Evolutionary conservation across 1,140 invertebrate species (phyloP).

Genomic region (Batillaria attramentaria): DNA sequence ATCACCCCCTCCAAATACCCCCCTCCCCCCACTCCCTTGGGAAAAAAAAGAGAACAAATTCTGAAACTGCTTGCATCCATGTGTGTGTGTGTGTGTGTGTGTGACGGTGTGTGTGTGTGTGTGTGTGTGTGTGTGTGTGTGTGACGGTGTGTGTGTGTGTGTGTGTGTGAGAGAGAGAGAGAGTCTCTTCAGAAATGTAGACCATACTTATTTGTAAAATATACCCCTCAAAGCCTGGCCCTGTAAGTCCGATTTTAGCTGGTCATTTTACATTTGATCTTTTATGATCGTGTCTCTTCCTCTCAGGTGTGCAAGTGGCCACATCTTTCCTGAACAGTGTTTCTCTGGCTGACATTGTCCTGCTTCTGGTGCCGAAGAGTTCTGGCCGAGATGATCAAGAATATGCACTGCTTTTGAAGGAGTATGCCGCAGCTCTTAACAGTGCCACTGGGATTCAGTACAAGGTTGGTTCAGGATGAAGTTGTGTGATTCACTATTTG

Average conservation of each 20-base stretch:
- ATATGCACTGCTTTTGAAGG: not conserved
- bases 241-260: not conserved
- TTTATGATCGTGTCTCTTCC: not conserved
- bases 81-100: no score
- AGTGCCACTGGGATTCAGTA: not conserved
- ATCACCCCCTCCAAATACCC: not conserved
- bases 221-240: not conserved
- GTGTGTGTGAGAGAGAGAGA: not conserved
- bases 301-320: not conserved
- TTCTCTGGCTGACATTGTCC: not conserved
- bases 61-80: not conserved
- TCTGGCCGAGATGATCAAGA: not conserved
- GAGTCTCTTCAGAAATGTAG: not conserved
- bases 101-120: not conserved
- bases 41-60: not conserved
- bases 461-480: no score
- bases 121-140: not conserved
- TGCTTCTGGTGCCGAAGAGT: not conserved
- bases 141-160: not conserved
- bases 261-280: not conserved
- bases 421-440: not conserved
- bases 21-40: no score
- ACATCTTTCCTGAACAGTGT: not conserved
- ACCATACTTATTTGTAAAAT: not conserved
- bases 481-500: no score